phyloP scores from a whole-genome alignment of 1,140 invertebrate species.

The Papilio helenus region DNA sequence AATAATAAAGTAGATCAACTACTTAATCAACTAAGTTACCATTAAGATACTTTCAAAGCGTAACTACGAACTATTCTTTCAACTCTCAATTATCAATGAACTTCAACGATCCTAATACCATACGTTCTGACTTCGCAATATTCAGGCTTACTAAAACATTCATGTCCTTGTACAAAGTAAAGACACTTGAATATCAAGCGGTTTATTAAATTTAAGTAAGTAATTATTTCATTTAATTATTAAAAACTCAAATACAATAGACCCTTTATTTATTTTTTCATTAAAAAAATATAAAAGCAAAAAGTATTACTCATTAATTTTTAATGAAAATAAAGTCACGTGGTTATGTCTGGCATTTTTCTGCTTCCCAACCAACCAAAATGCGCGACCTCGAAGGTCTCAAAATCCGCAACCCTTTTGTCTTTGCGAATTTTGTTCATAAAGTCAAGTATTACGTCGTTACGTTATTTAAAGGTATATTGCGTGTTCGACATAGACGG shows the following conservation, averaged over 20 bases:
- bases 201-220: too few relatives aligned
- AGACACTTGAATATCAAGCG: too few relatives aligned
- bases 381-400: background rate
- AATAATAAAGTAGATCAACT: background rate
- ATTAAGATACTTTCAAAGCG: background rate
- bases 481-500: background rate
- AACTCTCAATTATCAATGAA: background rate
- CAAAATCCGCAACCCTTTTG: conserved; percentile 2
- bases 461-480: background rate
- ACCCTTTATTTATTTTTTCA: too few relatives aligned
- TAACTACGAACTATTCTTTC: background rate
- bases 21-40: background rate
- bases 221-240: too few relatives aligned
- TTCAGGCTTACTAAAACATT: too few relatives aligned
- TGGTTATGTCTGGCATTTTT: background rate
- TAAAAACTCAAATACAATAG: too few relatives aligned
- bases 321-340: background rate
- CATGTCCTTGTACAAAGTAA: too few relatives aligned
- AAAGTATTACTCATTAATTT: too few relatives aligned
- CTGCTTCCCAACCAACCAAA: background rate
- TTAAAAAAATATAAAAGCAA: too few relatives aligned
- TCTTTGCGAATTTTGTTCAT: conserved; percentile 12
- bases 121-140: too few relatives aligned
- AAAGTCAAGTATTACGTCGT: background rate
- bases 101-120: too few relatives aligned